Evolutionary conservation across 37 sponge, comb jelly and placozoan species (phyloP), one percentile per base, ranked within the genome.

Genomic region (Haliclona indistincta): DNA sequence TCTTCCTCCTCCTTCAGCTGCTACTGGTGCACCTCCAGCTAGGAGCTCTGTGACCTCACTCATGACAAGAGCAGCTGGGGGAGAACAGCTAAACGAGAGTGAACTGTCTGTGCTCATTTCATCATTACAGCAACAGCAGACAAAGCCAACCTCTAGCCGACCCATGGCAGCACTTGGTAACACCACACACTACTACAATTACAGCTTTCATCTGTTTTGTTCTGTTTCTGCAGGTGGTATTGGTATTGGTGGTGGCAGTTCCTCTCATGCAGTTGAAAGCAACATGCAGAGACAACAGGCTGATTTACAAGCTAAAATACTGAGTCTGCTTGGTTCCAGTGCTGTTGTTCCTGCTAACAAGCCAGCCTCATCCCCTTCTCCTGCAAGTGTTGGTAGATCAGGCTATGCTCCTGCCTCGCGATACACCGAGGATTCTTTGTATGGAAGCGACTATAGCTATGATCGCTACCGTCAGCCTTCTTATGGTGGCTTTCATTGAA

Each of bases 301-400:
- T 49, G 91, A 91, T 43, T 74, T 91, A 36, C 91, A 91, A 64
- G 91, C 91, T 40, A 91, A 91, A 68, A 91, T 91, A 54, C 83
- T 91, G 51, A 80, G 81, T 56, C 79, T 91, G 38, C 76, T 91
- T 38, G 91, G 91, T 34, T 91, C 91, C 67, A 85, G 63, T 85
- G 91, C 91, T 43, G 86, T 82, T 43, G 76, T 91, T 23, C 91
- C 91, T 41, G 53, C 88, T 61, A 35, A 62, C n/a, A 3, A 17
- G 17, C 56, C 61, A 0, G 28, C 32, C 15, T 17, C 73, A 22
- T n/a, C n/a, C n/a, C n/a, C n/a, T n/a, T n/a, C n/a, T n/a, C n/a
- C n/a, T n/a, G n/a, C n/a, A n/a, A n/a, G n/a, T n/a, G n/a, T n/a
- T n/a, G n/a, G n/a, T n/a, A n/a, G n/a, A n/a, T n/a, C n/a, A n/a